phyloP scores from a whole-genome alignment of 2,113 vertebrate genomes.

The Tinamus guttatus region DNA sequence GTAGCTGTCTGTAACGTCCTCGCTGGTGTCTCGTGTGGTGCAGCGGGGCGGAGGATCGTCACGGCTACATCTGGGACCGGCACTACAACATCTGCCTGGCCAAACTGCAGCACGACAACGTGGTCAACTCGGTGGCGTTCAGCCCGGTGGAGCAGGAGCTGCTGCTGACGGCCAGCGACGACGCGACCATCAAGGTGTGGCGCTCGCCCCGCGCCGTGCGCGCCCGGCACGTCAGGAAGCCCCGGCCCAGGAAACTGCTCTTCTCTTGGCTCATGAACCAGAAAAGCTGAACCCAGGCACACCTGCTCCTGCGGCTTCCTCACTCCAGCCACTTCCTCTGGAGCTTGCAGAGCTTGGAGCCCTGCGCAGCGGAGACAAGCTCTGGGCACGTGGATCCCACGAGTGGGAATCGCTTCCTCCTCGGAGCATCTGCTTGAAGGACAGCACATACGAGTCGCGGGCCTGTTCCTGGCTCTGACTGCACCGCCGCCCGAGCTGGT shows the following conservation, averaged over 20 bases:
- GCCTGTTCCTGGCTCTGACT: rapidly evolving
- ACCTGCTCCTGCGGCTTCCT: constrained; percentile 28
- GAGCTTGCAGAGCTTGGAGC: constrained; percentile 45
- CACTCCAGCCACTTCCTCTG: constrained; percentile 27
- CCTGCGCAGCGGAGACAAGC: background rate
- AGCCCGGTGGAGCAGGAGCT: constrained; percentile 95
- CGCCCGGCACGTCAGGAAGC: constrained; percentile 53
- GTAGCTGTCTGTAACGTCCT: rapidly evolving
- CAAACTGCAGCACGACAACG: constrained; percentile 90
- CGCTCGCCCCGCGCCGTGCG: constrained; percentile 87
- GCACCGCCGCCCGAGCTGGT: background rate
- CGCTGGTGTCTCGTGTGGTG: rapidly evolving
- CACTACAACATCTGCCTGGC: constrained; percentile 97
- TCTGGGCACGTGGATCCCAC: background rate
- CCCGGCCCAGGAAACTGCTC: constrained; percentile 74
- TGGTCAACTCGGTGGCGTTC: constrained; percentile 96
- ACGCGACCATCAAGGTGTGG: constrained; percentile 95
- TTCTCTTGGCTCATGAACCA: constrained; percentile 85
- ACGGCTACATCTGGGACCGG: constrained; percentile 97
- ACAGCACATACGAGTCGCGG: background rate
- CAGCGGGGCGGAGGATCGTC: constrained; percentile 95
- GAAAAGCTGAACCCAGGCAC: constrained; percentile 70
- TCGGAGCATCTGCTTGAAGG: background rate
- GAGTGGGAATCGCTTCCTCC: background rate
- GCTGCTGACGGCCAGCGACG: constrained; percentile 91